Evolutionary conservation across 1,140 invertebrate genomes (phyloP).

Genomic region (Panagrolaimus sp.): DNA sequence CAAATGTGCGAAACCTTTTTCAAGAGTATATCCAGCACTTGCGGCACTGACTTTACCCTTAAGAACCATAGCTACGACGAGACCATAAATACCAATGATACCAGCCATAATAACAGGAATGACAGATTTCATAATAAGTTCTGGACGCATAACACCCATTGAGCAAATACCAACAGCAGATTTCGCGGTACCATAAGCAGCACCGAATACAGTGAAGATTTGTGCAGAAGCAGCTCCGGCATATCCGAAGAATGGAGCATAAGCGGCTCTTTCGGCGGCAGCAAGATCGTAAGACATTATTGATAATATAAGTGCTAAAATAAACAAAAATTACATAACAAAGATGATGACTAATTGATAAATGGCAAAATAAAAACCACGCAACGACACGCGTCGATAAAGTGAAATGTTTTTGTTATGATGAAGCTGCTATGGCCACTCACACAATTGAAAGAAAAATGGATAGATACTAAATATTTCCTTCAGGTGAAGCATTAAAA

Average conservation of each 20-base stretch:
- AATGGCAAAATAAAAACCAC: neutral
- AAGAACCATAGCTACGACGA: conserved; percentile 57
- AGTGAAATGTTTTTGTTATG: neutral
- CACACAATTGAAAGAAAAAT: no score
- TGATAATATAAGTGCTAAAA: neutral
- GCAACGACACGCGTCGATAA: neutral
- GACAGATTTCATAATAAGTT: conserved; percentile 99
- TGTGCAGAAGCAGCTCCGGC: conserved; percentile 97
- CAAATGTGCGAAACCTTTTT: conserved; percentile 90
- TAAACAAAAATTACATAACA: neutral
- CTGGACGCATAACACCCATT: conserved; percentile 99
- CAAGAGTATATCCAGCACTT: conserved; percentile 65
- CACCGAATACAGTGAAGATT: conserved; percentile 92
- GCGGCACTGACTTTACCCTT: conserved; percentile 53
- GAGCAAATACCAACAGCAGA: conserved; percentile 97
- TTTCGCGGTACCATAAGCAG: conserved; percentile 98
- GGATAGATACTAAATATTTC: no score
- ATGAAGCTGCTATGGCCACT: no score
- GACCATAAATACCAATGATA: conserved; percentile 59
- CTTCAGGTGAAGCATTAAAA: no score
- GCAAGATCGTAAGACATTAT: conserved; percentile 31
- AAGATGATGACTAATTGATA: neutral
- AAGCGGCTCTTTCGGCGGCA: conserved; percentile 32
- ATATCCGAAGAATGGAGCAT: conserved; percentile 73
- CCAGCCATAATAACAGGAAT: conserved; percentile 99